Evolutionary conservation across 2,888 invertebrate genomes (phyloP), one percentile per base, ranked within the genome.

Genomic region (Drosophila mimetica): DNA sequence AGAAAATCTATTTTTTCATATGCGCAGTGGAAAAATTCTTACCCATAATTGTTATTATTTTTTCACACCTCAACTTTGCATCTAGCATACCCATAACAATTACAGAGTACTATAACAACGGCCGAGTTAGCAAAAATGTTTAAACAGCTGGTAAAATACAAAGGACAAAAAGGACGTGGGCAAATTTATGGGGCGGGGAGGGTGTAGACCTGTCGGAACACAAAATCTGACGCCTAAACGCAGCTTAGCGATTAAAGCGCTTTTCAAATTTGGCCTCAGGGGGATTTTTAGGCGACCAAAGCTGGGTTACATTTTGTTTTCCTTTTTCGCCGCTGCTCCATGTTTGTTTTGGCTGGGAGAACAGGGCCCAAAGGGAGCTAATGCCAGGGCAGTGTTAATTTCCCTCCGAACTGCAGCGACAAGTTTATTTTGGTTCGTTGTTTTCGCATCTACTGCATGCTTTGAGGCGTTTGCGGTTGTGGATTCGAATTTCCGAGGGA

Each of bases 231-330:
- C 79, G 82, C 79, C 82, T 77, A 79, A 85, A 81, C 77, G 76
- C 74, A 79, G 82, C 82, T 81, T 77, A 79, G 75, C 74, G 67
- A 79, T 85, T 81, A 79, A 85, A 85, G 77, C 82, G 79, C 74
- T 79, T 81, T 71, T 50, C 71, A 75, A 77, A 81, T 75, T 74
- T 65, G 50, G 65, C 75, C 77, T 64, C 22, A 48, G 72, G 82
- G 55, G 72, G 59, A 70, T 25, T 71, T 53, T 52, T 48, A 36
- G 37, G 71, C 59, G 69, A 48, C 32, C 55, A 61, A 52, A 59
- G 51, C 73, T 76, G 44, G 50, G 59, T 53, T 18, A 50, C 39
- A 37, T 50, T 44, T 41, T 41, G 58, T 48, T 57, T 48, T 65
- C 48, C 52, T 14, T 32, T 18, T 46, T 32, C 44, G 61, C 55